Conservation (phyloP, 2,888 invertebrate species). For the Spodoptera picta region DNA sequence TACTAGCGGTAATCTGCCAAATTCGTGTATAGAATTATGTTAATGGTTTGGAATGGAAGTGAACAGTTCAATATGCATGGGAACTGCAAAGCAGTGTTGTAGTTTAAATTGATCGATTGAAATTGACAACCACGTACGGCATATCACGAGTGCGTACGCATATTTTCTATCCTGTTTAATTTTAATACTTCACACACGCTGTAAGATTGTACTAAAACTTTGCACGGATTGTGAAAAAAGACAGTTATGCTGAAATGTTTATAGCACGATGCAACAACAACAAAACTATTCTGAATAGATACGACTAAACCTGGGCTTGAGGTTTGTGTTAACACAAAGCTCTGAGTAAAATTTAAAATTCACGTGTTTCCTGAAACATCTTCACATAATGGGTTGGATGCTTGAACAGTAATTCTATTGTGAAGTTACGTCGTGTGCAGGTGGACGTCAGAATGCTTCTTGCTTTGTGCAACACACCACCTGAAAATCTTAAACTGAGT, state of each 20-base stretch:
- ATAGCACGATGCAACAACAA: slow-evolving; percentile 4
- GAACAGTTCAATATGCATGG: slow-evolving; percentile 7
- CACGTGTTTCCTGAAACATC: slow-evolving; percentile 48
- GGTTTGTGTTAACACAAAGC: slow-evolving; percentile 32
- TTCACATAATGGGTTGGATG: slow-evolving; percentile 46
- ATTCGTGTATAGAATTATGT: slow-evolving; percentile 33
- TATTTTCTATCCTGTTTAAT: too few relatives aligned
- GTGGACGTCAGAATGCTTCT: slow-evolving; percentile 58
- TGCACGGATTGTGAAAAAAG: neutral
- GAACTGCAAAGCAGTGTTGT: slow-evolving; percentile 1
- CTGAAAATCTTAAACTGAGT: slow-evolving; percentile 54
- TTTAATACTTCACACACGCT: too few relatives aligned
- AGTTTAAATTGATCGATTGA: slow-evolving; percentile 3
- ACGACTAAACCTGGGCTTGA: slow-evolving; percentile 10
- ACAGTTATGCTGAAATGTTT: neutral
- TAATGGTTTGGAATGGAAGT: slow-evolving; percentile 12
- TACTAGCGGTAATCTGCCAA: slow-evolving; percentile 41
- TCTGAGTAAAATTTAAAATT: slow-evolving; percentile 49
- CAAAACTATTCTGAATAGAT: slow-evolving; percentile 17
- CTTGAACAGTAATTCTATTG: slow-evolving; percentile 57
- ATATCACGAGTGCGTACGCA: too few relatives aligned
- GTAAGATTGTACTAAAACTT: too few relatives aligned
- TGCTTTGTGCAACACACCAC: slow-evolving; percentile 59
- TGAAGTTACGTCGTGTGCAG: slow-evolving; percentile 49
- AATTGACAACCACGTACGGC: too few relatives aligned